Evolutionary conservation across 2,113 vertebrate genomes (phyloP).

Genomic region (Ptyas mucosa): DNA sequence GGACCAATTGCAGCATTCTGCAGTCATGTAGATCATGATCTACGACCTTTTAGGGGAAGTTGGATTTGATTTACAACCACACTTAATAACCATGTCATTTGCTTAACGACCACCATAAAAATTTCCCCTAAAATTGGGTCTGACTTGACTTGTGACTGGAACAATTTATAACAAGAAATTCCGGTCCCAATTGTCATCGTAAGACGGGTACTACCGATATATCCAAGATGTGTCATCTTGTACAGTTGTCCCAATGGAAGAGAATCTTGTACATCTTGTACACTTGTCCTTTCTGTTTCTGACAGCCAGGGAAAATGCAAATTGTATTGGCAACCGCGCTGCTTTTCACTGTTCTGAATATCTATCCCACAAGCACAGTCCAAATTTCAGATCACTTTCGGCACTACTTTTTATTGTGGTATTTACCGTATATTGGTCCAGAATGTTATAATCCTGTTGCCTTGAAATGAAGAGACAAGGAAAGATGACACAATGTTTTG

Average conservation of each 20-base stretch:
- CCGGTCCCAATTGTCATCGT: neutral
- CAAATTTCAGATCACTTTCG: neutral
- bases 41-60: neutral
- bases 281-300: neutral
- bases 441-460: neutral
- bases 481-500: neutral
- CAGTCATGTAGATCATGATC: neutral
- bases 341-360: neutral
- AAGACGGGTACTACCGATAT: neutral
- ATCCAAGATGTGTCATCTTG: neutral
- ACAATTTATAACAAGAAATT: neutral
- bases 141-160: neutral
- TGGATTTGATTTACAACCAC: neutral
- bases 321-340: neutral
- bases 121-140: neutral
- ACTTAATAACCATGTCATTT: neutral
- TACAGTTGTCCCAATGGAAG: neutral
- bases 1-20: neutral
- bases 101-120: neutral
- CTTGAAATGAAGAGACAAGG: neutral
- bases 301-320: neutral
- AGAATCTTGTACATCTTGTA: neutral
- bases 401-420: neutral
- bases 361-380: neutral
- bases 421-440: neutral